Percentiles rank a stretch among this genome's conserved stretches.
phyloP scores from a whole-genome alignment of 2,888 invertebrate genomes.

The Chymomyza caudatula region DNA sequence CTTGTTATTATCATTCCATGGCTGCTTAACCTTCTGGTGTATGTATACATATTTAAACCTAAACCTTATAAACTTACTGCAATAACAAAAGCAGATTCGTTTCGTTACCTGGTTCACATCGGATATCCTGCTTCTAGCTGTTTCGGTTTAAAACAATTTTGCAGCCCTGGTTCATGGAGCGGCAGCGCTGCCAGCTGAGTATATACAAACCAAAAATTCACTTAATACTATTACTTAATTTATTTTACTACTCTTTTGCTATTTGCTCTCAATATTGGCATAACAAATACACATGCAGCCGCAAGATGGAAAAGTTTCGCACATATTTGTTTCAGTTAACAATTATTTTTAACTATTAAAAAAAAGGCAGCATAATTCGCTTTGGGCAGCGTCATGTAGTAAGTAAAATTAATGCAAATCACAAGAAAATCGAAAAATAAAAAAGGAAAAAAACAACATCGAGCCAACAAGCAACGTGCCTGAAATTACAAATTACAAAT shows the following conservation, averaged over 20 bases:
- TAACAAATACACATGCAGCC: constrained; percentile 17
- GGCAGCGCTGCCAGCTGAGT: constrained; percentile 4
- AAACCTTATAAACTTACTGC: too few species aligned
- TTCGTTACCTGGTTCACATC: too few species aligned
- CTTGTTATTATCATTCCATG: too few species aligned
- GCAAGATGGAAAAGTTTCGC: constrained; percentile 8
- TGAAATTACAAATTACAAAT: constrained; percentile 67
- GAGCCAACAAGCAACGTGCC: constrained; percentile 57
- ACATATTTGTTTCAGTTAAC: not conserved
- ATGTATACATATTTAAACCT: too few species aligned
- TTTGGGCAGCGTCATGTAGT: not conserved
- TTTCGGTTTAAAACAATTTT: too few species aligned
- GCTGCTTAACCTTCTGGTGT: too few species aligned
- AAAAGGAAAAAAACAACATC: constrained; percentile 25
- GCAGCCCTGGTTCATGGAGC: too few species aligned
- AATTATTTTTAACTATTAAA: not conserved
- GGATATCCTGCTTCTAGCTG: too few species aligned
- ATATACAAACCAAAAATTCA: constrained; percentile 32
- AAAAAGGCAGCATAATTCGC: not conserved
- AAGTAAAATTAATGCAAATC: constrained; percentile 36
- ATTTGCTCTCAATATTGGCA: constrained; percentile 40
- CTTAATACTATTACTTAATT: constrained; percentile 57
- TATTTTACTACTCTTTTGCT: constrained; percentile 11
- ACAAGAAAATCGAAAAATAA: constrained; percentile 1
- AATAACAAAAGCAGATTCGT: too few species aligned